A percentile compares a stretch with the other conserved stretches of the same genome.
These are phyloP conservation scores for Eucera pruinosa DNA, from an alignment of 2,888 invertebrate species.

Conservation along the genomic window DNA sequence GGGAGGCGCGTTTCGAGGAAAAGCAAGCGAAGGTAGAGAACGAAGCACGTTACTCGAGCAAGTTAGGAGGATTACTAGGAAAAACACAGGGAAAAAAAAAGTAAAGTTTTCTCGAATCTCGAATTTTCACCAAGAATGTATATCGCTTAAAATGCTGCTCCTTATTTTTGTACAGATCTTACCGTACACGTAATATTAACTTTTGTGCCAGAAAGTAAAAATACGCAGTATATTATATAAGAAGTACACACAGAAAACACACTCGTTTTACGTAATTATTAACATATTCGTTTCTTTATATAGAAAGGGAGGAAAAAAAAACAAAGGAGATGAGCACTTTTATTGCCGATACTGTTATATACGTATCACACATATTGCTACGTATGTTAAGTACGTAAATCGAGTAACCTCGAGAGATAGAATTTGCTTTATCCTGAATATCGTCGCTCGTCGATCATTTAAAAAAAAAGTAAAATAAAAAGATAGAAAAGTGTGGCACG, in stretches of 20 bases:
- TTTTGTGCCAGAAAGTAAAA: constrained; percentile 80
- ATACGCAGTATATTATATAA: constrained; percentile 69
- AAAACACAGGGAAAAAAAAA: constrained; percentile 47
- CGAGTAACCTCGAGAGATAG: constrained; percentile 16
- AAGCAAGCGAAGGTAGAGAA: constrained; percentile 46
- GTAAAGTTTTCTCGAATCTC: constrained; percentile 44
- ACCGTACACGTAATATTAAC: constrained; percentile 75
- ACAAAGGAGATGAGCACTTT: constrained; percentile 31
- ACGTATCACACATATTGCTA: constrained; percentile 16
- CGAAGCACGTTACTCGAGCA: constrained; percentile 11
- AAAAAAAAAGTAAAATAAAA: no score
- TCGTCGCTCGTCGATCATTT: constrained; percentile 25
- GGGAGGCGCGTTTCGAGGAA: constrained; percentile 42
- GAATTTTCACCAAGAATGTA: constrained; percentile 38
- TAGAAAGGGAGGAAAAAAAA: not conserved
- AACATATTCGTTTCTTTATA: constrained; percentile 48
- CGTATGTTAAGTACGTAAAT: constrained; percentile 20
- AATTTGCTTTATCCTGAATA: constrained; percentile 20
- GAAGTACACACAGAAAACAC: constrained; percentile 11
- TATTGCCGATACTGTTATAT: constrained; percentile 47
- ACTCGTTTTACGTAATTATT: constrained; percentile 58
- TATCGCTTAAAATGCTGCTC: constrained; percentile 77
- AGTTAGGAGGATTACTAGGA: constrained; percentile 32
- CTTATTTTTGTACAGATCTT: constrained; percentile 84
- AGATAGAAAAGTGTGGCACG: not conserved